Conservation (phyloP, 2,888 invertebrate species). For the Diarsia rubi region DNA sequence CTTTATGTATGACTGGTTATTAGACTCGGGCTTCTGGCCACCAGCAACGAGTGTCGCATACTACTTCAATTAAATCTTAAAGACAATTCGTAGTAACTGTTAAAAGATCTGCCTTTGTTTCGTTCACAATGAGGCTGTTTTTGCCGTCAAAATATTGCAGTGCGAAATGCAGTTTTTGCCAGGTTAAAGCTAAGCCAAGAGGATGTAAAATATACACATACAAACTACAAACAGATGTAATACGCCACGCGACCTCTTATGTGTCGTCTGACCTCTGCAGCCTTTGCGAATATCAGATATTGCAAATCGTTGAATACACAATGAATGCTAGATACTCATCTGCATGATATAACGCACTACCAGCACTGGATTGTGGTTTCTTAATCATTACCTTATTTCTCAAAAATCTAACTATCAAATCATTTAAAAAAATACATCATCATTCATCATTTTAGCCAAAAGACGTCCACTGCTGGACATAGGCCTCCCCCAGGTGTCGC, state of each 20-base stretch:
- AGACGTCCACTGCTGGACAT: too few relatives aligned
- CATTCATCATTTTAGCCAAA: too few relatives aligned
- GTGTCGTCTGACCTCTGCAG: slow-evolving; percentile 21
- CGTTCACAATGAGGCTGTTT: not conserved
- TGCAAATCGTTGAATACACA: slow-evolving; percentile 31
- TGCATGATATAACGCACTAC: slow-evolving; percentile 6
- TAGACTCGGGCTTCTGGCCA: not conserved
- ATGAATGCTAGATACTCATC: slow-evolving; percentile 20
- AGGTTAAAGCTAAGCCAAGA: not conserved
- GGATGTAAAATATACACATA: not conserved
- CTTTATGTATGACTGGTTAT: not conserved
- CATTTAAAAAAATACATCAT: too few relatives aligned
- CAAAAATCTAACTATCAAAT: too few relatives aligned
- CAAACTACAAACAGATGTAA: not conserved
- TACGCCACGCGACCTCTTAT: slow-evolving; percentile 9
- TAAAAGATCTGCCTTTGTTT: not conserved
- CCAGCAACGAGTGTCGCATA: not conserved
- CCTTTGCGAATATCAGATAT: slow-evolving; percentile 25
- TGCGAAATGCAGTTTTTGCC: not conserved
- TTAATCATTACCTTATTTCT: not conserved
- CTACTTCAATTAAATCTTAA: not conserved
- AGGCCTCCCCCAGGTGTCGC: too few relatives aligned
- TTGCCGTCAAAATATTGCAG: not conserved
- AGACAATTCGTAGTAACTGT: not conserved
- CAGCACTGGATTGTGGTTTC: not conserved